phyloP scores from a whole-genome alignment of 2,113 vertebrate genomes.

The Apus apus region DNA sequence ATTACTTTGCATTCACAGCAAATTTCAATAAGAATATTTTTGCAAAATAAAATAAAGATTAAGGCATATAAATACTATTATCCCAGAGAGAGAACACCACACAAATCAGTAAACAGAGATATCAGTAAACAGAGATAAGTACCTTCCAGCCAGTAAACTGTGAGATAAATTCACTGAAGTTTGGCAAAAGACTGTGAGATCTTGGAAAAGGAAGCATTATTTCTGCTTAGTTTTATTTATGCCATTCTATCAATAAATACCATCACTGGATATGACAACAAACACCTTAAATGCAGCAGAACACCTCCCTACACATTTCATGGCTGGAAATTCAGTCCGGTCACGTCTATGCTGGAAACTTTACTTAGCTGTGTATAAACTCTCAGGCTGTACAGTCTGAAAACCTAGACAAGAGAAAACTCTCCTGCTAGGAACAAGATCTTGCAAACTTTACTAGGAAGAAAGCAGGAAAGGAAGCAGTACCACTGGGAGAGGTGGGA shows the following conservation, averaged over 20 bases:
- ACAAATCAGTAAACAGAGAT: background rate
- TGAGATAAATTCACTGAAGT: background rate
- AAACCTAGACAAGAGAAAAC: background rate
- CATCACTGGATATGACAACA: background rate
- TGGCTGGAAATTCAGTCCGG: background rate
- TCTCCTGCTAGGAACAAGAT: background rate
- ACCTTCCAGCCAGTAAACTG: background rate
- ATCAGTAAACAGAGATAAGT: background rate
- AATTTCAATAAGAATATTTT: slow-evolving; percentile 19
- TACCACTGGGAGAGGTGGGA: background rate
- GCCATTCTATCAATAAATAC: background rate
- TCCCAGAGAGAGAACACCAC: background rate
- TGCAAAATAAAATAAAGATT: background rate
- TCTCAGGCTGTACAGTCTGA: background rate
- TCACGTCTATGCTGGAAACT: background rate
- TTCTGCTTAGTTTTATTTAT: background rate
- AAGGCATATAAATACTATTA: background rate
- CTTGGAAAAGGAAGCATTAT: background rate
- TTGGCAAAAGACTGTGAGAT: background rate
- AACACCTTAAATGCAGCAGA: background rate
- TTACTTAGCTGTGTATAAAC: background rate
- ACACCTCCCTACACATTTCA: background rate
- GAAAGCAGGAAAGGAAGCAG: background rate
- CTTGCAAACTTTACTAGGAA: background rate
- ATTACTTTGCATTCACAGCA: background rate